phyloP scores from a whole-genome alignment of 2,888 invertebrate species.

The Agrotis clavis region DNA sequence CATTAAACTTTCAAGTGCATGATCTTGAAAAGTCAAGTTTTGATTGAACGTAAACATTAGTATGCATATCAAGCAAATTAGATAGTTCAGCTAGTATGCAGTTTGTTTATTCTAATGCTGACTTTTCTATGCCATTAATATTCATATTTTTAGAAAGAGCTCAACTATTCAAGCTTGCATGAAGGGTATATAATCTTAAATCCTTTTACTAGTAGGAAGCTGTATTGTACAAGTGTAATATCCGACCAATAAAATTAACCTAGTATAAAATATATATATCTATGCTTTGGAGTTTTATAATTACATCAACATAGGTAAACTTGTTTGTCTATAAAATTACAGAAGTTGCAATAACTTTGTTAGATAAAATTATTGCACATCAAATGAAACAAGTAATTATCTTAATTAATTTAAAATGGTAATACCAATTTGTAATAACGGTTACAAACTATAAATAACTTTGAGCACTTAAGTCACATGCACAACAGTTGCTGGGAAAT shows the following conservation, averaged over 20 bases:
- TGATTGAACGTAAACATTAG: neutral
- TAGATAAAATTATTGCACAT: conserved; percentile 13
- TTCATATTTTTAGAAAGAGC: no score
- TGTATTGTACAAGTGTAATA: no score
- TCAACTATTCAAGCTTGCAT: no score
- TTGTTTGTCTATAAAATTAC: neutral
- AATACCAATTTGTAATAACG: neutral
- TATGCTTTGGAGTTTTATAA: neutral
- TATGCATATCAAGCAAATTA: neutral
- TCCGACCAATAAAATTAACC: neutral
- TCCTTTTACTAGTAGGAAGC: no score
- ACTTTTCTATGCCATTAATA: no score
- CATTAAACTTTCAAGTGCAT: conserved; percentile 36
- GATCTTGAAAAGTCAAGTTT: conserved; percentile 41
- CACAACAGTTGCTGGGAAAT: no score
- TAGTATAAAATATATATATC: neutral
- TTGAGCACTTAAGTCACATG: no score
- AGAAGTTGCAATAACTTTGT: conserved; percentile 7
- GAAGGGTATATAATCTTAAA: no score
- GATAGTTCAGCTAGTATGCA: neutral
- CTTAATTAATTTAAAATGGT: neutral
- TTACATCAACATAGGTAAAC: conserved; percentile 12
- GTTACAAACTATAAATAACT: neutral
- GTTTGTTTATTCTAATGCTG: neutral
- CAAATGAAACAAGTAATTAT: neutral